Conservation (phyloP, 2,888 invertebrate genomes). For the Fragum whitleyi region DNA sequence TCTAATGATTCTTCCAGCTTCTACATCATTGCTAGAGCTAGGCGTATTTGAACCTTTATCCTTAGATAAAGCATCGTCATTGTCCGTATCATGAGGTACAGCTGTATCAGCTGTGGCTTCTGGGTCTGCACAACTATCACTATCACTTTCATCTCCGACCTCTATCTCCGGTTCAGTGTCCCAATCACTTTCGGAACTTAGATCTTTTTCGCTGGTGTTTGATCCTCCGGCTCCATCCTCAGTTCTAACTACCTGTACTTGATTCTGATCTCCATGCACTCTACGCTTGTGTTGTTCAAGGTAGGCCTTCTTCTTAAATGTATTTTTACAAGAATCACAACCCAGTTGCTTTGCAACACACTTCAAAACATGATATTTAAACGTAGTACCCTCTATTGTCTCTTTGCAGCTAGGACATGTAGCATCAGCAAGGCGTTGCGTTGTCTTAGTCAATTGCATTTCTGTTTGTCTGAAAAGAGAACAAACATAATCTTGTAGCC, state of each 20-base stretch:
- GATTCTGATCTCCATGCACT: not conserved
- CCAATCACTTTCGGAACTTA: too few relatives aligned
- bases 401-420: conserved; percentile 18
- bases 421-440: not conserved
- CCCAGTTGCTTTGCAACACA: conserved; percentile 13
- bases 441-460: conserved; percentile 19
- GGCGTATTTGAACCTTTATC: too few relatives aligned
- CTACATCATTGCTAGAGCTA: not conserved
- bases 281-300: conserved; percentile 7
- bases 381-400: not conserved
- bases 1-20: not conserved
- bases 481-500: not conserved
- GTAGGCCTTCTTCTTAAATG: conserved; percentile 1
- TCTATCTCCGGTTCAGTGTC: not conserved
- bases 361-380: not conserved
- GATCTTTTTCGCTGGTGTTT: not conserved
- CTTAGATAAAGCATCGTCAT: not conserved
- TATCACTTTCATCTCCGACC: not conserved
- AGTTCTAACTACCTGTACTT: too few relatives aligned
- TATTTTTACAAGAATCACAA: conserved; percentile 17
- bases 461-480: not conserved
- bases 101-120: too few relatives aligned
- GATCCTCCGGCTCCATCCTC: not conserved
- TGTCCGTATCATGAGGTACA: too few relatives aligned
- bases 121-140: not conserved